Evolutionary conservation across 2,888 invertebrate genomes (phyloP), one percentile per base, ranked within the genome.

Genomic region (Habrosyne pyritoides): DNA sequence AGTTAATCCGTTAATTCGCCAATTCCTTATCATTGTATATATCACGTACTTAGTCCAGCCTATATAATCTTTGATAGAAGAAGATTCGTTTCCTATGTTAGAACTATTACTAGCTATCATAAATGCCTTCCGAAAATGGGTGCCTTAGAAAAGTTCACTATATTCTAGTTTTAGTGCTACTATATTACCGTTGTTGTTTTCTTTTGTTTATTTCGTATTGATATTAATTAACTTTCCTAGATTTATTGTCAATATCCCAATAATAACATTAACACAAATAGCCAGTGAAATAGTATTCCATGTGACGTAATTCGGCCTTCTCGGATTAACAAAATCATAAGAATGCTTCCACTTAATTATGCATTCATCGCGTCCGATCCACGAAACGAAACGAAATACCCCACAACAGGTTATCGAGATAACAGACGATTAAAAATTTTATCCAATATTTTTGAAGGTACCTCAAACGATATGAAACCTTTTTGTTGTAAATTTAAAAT

Each of bases 321-420:
- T 72, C 65, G 65, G 73, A 83, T 84, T 81, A 87, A 80, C 77
- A 69, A 81, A 89, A 84, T 83, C 71, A 84, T 80, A 86, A 86
- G 79, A 88, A 85, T 77, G 80, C 84, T 87, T 89, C 87, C 84
- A 89, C 86, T 86, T 89, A 89, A 90, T 89, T 91, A 91, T 89
- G 84, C 86, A 91, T 89, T 90, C 87, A 89, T 88, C 88, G 83
- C 89, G 83, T 86, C 81, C 71, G 80, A 84, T 83, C 77, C 80
- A 84, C 77, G 85, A 81, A 82, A 86, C 69, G 83, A 84, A 87
- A 83, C 74, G 84, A 81, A 86, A 89, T 89, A 86, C 87, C 87
- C 83, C 85, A 87, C 86, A 90, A 87, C 89, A 85, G 88, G 88
- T 86, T 87, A 86, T 83, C 85, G 79, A 86, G 89, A 88, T 89